These are phyloP conservation scores for Trichonephila inaurata DNA, from an alignment of 1,140 invertebrate species.

Conservation along the genomic window DNA sequence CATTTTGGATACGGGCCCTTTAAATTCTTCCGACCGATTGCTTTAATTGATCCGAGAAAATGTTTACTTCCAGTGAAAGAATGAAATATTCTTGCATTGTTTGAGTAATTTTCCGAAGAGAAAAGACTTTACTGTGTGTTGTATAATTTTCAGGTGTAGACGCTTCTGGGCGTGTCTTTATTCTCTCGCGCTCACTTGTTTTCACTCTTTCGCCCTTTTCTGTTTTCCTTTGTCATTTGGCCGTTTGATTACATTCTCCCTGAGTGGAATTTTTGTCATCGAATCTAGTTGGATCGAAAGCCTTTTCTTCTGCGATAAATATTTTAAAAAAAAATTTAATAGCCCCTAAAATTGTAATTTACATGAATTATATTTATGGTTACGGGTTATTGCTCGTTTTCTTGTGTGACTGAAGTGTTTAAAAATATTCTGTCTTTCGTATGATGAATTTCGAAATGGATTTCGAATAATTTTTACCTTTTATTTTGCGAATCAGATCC, in stretches of 20 bases:
- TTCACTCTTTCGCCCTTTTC: neutral
- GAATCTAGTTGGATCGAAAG: too few species aligned
- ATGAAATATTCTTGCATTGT: constrained; percentile 49
- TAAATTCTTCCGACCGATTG: neutral
- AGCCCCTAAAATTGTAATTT: too few species aligned
- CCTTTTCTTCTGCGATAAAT: too few species aligned
- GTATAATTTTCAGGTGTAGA: constrained; percentile 44
- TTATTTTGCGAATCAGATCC: too few species aligned
- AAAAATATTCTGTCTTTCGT: too few species aligned
- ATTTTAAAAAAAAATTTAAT: too few species aligned
- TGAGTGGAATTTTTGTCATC: neutral
- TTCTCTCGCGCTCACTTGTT: neutral
- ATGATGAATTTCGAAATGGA: too few species aligned
- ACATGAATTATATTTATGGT: too few species aligned
- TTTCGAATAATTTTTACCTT: too few species aligned
- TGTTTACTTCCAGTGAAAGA: constrained; percentile 31
- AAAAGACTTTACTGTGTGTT: neutral
- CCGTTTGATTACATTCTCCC: neutral
- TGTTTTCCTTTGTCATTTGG: neutral
- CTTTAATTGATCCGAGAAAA: constrained; percentile 53
- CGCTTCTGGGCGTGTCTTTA: neutral
- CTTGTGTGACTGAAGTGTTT: too few species aligned
- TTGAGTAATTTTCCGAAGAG: neutral
- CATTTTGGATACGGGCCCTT: constrained; percentile 28
- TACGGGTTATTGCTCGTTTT: too few species aligned